phyloP scores from a whole-genome alignment of 2,888 invertebrate genomes.

The Papilio protenor region DNA sequence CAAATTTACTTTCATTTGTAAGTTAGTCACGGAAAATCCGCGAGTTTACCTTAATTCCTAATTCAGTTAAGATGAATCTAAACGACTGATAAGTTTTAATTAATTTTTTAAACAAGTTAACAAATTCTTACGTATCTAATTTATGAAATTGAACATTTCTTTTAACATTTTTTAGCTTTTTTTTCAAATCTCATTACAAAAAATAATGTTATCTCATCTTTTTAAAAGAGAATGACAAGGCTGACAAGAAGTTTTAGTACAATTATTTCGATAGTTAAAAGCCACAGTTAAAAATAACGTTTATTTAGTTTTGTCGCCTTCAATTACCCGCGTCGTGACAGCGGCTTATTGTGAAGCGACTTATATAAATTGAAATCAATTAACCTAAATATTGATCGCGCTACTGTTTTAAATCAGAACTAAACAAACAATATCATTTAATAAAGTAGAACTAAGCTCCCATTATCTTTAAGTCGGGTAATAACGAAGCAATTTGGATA shows the following conservation, averaged over 20 bases:
- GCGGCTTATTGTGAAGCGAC: background rate
- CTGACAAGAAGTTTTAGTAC: background rate
- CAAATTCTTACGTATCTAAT: background rate
- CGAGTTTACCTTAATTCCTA: background rate
- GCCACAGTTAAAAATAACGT: background rate
- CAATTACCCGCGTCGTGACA: background rate
- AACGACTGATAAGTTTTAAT: background rate
- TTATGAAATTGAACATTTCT: background rate
- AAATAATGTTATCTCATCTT: background rate
- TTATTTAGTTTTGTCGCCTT: background rate
- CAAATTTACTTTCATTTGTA: conserved; percentile 4
- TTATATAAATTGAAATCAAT: background rate
- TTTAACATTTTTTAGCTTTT: background rate
- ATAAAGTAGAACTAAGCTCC: background rate
- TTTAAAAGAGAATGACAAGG: background rate
- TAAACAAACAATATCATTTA: background rate
- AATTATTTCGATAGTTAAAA: background rate
- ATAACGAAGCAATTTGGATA: background rate
- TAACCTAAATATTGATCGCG: conserved; percentile 2
- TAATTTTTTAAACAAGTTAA: background rate
- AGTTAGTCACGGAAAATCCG: conserved; percentile 2
- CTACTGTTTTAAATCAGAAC: background rate
- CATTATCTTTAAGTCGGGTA: background rate
- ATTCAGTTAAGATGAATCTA: background rate
- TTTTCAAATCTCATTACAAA: background rate